Evolutionary conservation across 2,888 invertebrate genomes (phyloP).

Genomic region (Dioctria rufipes): DNA sequence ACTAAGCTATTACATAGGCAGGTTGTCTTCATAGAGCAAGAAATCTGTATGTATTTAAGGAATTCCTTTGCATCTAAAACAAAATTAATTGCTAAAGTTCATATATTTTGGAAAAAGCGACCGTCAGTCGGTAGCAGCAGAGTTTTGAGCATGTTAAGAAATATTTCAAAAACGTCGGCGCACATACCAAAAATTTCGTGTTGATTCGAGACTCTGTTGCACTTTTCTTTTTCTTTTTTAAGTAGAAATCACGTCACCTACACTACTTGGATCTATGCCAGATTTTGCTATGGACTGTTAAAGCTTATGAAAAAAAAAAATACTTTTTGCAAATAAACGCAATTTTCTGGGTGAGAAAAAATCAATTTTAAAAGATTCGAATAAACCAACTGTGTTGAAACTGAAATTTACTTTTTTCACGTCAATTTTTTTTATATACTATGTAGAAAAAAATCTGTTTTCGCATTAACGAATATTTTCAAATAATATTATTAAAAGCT

Average conservation of each 20-base stretch:
- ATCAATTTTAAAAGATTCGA: constrained; percentile 24
- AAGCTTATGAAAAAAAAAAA: constrained; percentile 19
- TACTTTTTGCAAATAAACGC: constrained; percentile 23
- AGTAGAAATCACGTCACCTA: constrained; percentile 45
- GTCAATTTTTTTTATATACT: not conserved
- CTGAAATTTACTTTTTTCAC: not conserved
- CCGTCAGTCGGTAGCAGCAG: too few relatives aligned
- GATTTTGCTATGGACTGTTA: constrained; percentile 31
- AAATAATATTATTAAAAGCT: constrained; percentile 1
- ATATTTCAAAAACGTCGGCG: constrained; percentile 12
- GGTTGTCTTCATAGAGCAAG: not conserved
- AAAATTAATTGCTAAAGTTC: not conserved
- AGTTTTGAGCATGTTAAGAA: not conserved
- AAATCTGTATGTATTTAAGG: not conserved
- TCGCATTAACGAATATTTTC: not conserved
- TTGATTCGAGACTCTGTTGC: not conserved
- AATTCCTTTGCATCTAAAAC: not conserved
- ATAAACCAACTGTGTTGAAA: not conserved
- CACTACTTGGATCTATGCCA: constrained; percentile 43
- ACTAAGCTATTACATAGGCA: constrained; percentile 8
- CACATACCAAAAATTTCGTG: constrained; percentile 24
- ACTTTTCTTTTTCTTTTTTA: not conserved
- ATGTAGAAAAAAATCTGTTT: not conserved
- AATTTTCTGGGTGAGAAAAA: constrained; percentile 2
- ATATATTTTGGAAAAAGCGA: not conserved